These are phyloP conservation scores for Tortricodes alternella DNA, from an alignment of 2,888 invertebrate species.

Conservation along the genomic window DNA sequence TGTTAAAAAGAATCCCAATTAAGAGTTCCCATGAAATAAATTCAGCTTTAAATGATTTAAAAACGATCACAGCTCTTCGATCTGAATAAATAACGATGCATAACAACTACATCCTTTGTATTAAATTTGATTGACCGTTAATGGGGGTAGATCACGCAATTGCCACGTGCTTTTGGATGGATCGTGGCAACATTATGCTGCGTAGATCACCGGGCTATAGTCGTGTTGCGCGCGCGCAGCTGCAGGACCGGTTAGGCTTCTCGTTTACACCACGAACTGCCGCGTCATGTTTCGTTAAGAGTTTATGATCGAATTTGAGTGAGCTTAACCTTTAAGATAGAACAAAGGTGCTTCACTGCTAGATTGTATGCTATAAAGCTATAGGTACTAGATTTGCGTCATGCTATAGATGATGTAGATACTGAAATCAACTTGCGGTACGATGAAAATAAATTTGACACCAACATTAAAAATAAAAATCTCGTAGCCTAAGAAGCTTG, in stretches of 20 bases:
- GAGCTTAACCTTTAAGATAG: background rate
- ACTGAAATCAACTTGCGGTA: too few species aligned
- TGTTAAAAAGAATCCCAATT: background rate
- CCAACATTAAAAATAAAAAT: too few species aligned
- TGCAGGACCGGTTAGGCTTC: constrained; percentile 76
- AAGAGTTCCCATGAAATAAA: constrained; percentile 9
- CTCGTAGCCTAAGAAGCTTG: too few species aligned
- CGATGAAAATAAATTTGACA: too few species aligned
- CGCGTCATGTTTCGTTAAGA: constrained; percentile 46
- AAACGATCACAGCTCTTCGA: background rate
- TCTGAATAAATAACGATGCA: constrained; percentile 14
- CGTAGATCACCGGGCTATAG: constrained; percentile 31
- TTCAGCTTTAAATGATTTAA: background rate
- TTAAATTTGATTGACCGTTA: constrained; percentile 16
- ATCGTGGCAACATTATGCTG: constrained; percentile 19
- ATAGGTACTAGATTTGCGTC: too few species aligned
- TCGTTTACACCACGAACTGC: constrained; percentile 60
- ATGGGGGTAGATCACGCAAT: constrained; percentile 21
- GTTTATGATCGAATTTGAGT: constrained; percentile 12
- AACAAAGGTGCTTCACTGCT: too few species aligned
- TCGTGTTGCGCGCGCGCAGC: constrained; percentile 68
- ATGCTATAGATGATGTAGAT: too few species aligned
- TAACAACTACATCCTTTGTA: constrained; percentile 18
- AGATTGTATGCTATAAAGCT: too few species aligned
- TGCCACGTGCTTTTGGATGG: constrained; percentile 18